These are phyloP conservation scores for Hystrix brachyura DNA, from an alignment of 2,113 vertebrate genomes.

Conservation along the genomic window DNA sequence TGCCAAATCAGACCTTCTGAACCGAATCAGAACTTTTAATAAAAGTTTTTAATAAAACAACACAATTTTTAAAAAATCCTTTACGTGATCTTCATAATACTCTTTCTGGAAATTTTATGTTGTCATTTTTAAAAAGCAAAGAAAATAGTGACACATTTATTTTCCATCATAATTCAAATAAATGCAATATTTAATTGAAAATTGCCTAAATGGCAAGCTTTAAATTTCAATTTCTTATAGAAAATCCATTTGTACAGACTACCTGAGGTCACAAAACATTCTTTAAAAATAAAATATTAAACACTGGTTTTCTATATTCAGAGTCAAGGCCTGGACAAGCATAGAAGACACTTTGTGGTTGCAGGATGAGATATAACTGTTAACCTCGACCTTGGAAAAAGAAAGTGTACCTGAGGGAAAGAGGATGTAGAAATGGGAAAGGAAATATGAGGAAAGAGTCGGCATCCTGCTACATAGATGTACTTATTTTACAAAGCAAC, in stretches of 20 bases:
- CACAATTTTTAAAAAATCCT: not conserved
- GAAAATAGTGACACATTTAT: slow-evolving; percentile 29
- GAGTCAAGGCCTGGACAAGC: not conserved
- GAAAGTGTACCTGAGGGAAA: not conserved
- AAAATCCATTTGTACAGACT: slow-evolving; percentile 52
- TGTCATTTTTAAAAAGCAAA: slow-evolving; percentile 42
- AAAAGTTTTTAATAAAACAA: not conserved
- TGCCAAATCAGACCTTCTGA: slow-evolving; percentile 52
- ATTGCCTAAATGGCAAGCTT: slow-evolving; percentile 22
- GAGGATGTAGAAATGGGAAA: not conserved
- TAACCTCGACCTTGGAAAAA: not conserved
- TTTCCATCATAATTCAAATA: slow-evolving; percentile 33
- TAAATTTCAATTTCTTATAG: slow-evolving; percentile 20
- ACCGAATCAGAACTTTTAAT: slow-evolving; percentile 18
- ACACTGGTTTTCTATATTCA: not conserved
- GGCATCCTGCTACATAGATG: not conserved
- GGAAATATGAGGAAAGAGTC: not conserved
- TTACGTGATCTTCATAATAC: slow-evolving; percentile 1
- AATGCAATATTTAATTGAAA: slow-evolving; percentile 27
- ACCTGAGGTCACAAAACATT: not conserved
- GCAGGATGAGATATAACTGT: slow-evolving; percentile 35
- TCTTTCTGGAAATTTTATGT: slow-evolving; percentile 21
- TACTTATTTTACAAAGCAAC: not conserved
- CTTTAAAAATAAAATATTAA: slow-evolving; percentile 60
- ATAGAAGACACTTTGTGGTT: not conserved